phyloP scores from a whole-genome alignment of 1,140 invertebrate genomes.

The Drosophila pachea region DNA sequence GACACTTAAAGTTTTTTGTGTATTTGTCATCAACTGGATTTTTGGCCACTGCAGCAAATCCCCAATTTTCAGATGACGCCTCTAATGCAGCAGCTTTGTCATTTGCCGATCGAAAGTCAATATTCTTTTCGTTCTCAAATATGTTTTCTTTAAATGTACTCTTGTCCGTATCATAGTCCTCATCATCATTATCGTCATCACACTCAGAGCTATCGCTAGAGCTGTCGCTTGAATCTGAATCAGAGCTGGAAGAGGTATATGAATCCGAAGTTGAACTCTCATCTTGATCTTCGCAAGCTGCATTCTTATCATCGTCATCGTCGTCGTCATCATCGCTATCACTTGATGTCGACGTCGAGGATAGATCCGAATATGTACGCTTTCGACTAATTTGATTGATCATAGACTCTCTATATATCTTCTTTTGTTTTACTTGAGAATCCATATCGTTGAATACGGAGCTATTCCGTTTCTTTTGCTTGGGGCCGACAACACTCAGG shows the following conservation, averaged over 20 bases:
- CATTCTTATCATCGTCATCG: slow-evolving; percentile 61
- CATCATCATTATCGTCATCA: slow-evolving; percentile 73
- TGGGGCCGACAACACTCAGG: slow-evolving; percentile 31
- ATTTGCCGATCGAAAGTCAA: slow-evolving; percentile 28
- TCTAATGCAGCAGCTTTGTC: slow-evolving; percentile 43
- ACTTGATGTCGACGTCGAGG: slow-evolving; percentile 71
- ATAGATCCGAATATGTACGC: slow-evolving; percentile 71
- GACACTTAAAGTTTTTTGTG: slow-evolving; percentile 49
- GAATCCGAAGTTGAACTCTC: slow-evolving; percentile 73
- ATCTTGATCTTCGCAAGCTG: slow-evolving; percentile 68
- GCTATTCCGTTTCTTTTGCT: slow-evolving; percentile 46
- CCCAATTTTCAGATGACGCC: slow-evolving; percentile 84
- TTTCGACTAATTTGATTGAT: slow-evolving; percentile 56
- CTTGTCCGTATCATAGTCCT: slow-evolving; percentile 70
- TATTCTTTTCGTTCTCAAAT: slow-evolving; percentile 61
- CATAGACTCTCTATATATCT: slow-evolving; percentile 49
- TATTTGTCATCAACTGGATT: slow-evolving; percentile 79
- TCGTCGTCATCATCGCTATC: slow-evolving; percentile 78
- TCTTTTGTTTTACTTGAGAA: slow-evolving; percentile 52
- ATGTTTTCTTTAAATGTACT: slow-evolving; percentile 71
- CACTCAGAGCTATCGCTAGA: slow-evolving; percentile 76
- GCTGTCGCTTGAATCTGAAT: slow-evolving; percentile 71
- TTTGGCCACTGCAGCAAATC: slow-evolving; percentile 86
- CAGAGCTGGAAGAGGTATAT: slow-evolving; percentile 79
- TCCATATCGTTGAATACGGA: slow-evolving; percentile 40